phyloP scores from a whole-genome alignment of 2,113 vertebrate genomes.

The Meriones unguiculatus region DNA sequence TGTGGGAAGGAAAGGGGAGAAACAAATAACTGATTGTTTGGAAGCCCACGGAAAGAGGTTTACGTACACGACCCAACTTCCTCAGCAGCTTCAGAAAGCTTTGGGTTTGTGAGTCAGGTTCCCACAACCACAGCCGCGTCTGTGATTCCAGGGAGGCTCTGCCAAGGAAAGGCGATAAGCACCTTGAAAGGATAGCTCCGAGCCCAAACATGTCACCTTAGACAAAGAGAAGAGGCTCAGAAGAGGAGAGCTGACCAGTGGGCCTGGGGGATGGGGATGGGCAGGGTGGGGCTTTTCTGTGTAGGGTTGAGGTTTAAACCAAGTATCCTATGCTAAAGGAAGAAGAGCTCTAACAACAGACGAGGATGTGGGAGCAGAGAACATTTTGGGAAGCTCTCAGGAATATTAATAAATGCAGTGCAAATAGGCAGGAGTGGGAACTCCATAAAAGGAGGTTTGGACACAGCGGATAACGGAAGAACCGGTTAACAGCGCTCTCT shows the following conservation, averaged over 20 bases:
- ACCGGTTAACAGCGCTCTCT: background rate
- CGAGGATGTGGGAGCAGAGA: background rate
- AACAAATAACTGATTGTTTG: slow-evolving; percentile 80
- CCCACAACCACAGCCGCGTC: background rate
- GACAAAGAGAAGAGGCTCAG: background rate
- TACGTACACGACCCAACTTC: slow-evolving; percentile 45
- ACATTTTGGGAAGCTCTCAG: background rate
- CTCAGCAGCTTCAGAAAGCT: slow-evolving; percentile 40
- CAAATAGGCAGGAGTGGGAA: background rate
- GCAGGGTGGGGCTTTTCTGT: background rate
- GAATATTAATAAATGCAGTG: background rate
- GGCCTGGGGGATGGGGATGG: background rate
- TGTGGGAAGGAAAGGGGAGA: slow-evolving; percentile 61
- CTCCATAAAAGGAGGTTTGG: background rate
- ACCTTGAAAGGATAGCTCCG: background rate
- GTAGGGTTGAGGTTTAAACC: background rate
- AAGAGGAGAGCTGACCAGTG: no score
- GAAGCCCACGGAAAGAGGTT: slow-evolving; percentile 53
- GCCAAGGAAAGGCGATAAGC: slow-evolving; percentile 14
- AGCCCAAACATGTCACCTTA: background rate
- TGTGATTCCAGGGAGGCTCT: background rate
- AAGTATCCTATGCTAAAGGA: background rate
- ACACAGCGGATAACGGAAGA: background rate
- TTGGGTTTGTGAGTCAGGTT: slow-evolving; percentile 13
- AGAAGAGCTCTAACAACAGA: background rate